Conservation (phyloP, 2,888 invertebrate species). For the Thecophora atra region DNA sequence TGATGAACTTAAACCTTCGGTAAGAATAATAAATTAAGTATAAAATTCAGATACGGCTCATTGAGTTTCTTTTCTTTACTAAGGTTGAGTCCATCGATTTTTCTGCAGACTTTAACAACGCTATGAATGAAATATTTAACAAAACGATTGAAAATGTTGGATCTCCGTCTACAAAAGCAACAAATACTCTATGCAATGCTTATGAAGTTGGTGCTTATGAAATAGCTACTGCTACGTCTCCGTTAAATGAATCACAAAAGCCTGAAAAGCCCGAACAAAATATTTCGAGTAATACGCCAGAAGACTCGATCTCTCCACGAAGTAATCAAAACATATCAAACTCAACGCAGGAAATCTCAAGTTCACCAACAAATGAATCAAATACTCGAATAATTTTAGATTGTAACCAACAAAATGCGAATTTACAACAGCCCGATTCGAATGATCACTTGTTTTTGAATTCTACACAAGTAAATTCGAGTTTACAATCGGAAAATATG, state of each 20-base stretch:
- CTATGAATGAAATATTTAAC: conserved; percentile 4
- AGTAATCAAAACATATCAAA: background rate
- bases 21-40: background rate
- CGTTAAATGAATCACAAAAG: conserved; percentile 1
- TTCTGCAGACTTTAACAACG: background rate
- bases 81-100: conserved; percentile 12
- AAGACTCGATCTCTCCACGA: background rate
- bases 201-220: background rate
- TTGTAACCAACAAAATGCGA: too few relatives aligned
- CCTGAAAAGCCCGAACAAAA: background rate
- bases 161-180: background rate
- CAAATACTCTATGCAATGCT: background rate
- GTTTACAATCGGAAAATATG: background rate
- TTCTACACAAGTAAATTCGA: background rate
- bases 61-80: background rate
- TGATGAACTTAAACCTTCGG: background rate
- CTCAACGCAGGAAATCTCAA: background rate
- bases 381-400: background rate
- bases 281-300: background rate
- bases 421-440: background rate
- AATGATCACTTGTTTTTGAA: background rate
- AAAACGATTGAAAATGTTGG: background rate
- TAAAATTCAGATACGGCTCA: too few relatives aligned
- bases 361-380: background rate
- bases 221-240: background rate